Percentiles rank a stretch among this genome's conserved stretches.
Evolutionary conservation across 2,113 vertebrate species (phyloP).

Genomic region (Osmerus mordax): DNA sequence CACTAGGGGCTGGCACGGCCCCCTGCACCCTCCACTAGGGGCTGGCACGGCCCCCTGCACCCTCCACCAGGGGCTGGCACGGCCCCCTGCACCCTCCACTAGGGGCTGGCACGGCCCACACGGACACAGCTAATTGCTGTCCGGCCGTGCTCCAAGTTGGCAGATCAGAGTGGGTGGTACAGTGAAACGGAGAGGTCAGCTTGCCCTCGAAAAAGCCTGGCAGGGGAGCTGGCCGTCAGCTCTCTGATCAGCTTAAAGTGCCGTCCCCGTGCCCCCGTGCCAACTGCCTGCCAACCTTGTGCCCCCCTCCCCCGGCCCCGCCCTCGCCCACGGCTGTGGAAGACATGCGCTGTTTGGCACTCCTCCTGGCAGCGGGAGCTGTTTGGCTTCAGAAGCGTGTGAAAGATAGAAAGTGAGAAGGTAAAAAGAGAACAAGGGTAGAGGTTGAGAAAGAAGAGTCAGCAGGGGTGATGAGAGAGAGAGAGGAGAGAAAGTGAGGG

Average conservation of each 20-base stretch:
- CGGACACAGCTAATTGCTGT: conserved; percentile 31
- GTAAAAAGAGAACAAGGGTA: too few species aligned
- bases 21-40: too few species aligned
- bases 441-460: too few species aligned
- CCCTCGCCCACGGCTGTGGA: conserved; percentile 36
- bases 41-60: too few species aligned
- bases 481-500: too few species aligned
- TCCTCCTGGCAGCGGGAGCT: conserved; percentile 38
- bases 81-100: too few species aligned
- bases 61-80: too few species aligned
- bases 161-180: conserved; percentile 41
- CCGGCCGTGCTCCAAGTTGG: conserved; percentile 40
- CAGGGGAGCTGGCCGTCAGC: conserved; percentile 49
- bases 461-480: too few species aligned
- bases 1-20: too few species aligned
- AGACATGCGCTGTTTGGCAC: conserved; percentile 51
- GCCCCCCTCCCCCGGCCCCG: conserved; percentile 4
- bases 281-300: neutral
- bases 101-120: neutral
- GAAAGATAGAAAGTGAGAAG: conserved; percentile 36
- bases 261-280: conserved; percentile 42
- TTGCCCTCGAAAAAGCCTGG: conserved; percentile 61
- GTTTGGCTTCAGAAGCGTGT: conserved; percentile 32
- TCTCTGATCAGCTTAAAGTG: conserved; percentile 38
- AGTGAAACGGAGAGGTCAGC: conserved; percentile 48